Conservation (phyloP, 2,888 invertebrate species). For the Psylliodes chrysocephalus region DNA sequence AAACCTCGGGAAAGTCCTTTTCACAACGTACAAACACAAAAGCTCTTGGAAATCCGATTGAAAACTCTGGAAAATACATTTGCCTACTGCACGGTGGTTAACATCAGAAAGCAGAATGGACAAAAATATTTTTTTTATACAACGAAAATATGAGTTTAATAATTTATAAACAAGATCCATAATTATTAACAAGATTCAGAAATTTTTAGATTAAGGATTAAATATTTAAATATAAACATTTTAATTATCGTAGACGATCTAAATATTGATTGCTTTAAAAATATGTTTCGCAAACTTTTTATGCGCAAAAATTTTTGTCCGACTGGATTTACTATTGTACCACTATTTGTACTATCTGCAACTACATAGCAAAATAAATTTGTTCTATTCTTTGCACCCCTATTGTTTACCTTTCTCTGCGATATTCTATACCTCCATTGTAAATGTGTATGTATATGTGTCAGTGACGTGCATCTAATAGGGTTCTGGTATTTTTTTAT, state of each 20-base stretch:
- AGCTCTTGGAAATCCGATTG: conserved; percentile 24
- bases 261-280: too few species aligned
- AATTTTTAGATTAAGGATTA: too few species aligned
- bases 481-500: neutral
- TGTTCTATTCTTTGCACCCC: conserved; percentile 27
- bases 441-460: conserved; percentile 10
- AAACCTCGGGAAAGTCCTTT: conserved; percentile 14
- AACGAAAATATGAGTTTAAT: too few species aligned
- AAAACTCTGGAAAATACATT: conserved; percentile 30
- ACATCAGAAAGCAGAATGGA: neutral
- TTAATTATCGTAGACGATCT: too few species aligned
- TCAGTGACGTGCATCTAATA: conserved; percentile 24
- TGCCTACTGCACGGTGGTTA: conserved; percentile 10
- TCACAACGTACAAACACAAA: conserved; percentile 16
- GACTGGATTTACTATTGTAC: neutral
- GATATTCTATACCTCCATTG: conserved; percentile 15
- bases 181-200: too few species aligned
- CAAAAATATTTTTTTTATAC: too few species aligned
- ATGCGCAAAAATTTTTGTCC: conserved; percentile 6
- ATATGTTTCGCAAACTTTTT: too few species aligned
- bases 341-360: conserved; percentile 4
- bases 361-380: conserved; percentile 25
- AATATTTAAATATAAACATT: too few species aligned
- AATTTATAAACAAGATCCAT: too few species aligned
- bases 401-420: conserved; percentile 25